Base-by-base conservation (phyloP, 2,888 invertebrate species). In the Aleiodes leptofemur region DNA sequence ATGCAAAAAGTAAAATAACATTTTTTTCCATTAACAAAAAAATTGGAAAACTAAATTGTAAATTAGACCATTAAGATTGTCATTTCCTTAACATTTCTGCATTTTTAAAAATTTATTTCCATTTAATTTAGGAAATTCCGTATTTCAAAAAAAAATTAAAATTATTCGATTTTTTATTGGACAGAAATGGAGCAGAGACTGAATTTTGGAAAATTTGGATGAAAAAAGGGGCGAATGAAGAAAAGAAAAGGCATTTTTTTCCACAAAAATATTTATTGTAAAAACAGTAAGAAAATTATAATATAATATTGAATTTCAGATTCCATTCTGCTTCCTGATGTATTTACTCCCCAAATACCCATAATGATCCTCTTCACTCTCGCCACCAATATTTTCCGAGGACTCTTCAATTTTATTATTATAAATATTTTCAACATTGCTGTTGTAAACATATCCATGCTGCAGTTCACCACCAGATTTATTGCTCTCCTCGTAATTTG, bases 401-500 rank as follows among this genome's bases (percentile, higher is more conserved):
- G 79, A 83, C 43, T 88, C 86, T 3, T 87, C 84, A 29, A 83
- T 80, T 6, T 84, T 83, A n/a, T 83, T 80, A 7, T 86, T 84
- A 66, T 87, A 86, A 73, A 85, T 88, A 34, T 87, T 83, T 7
- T 79, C 84, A 29, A 79, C 74, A 34, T 87, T 84, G 57, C 83
- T 84, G 11, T 81, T 81, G 34, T 82, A 81, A 43, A 83, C 14
- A 72, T 85, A 87, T 7, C 86, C 89, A 1, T 77, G 83, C 73
- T 82, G 82, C 14, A 82, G 66, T 3, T 84, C 76, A 29, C 82
- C 69, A 14, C 86, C 83, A 1, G 83, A 82, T 2, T 73, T 82
- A 72, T 86, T 85, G 9, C 84, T 84, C 23, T 86, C 81, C 48
- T 91, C 90, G 78, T 91, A 90, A 38, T 53, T 55, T 13, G 53